Evolutionary conservation across 2,797 vertebrate species (phyloP), one percentile per base, ranked within the genome.

Genomic region (Ctenopoma kingsleyae): DNA sequence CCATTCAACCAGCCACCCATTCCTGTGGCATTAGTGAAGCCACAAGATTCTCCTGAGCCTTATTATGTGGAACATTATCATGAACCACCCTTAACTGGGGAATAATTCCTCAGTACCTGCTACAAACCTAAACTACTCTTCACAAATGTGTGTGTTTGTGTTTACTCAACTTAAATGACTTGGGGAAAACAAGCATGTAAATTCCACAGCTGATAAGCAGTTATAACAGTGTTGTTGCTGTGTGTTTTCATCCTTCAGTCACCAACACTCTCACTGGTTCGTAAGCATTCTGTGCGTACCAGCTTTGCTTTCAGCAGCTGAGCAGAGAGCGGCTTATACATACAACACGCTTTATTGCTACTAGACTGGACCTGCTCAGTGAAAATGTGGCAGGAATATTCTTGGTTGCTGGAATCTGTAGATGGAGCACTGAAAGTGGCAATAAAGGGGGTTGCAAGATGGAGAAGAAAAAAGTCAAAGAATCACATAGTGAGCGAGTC

Each of bases 181-280:
- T 8, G n/a, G 22, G 46, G 61, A 74, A 75, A 80, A 72, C 80
- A 82, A 67, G 71, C 62, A 78, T 71, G 71, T 81, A 85, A 85
- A 88, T 81, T 87, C 81, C 83, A 80, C 47, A 67, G 80, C 52
- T 81, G 85, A 86, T 84, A 67, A 81, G 87, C 48, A 57, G 66
- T 53, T 76, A 87, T 58, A 87, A 82, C 80, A 76, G 44, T 61
- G 67, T 41, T 63, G 65, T 53, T 67, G 61, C 54, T 48, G 49
- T 55, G 57, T 53, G 43, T 79, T 72, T 75, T 43, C 52, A 46
- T 57, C 36, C 66, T 38, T 57, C 36, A 15, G 70, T 49, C 69
- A 62, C 53, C 27, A 7, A 67, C 68, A 48, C 50, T 49, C 71
- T 64, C 75, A 41, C 46, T 43, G 70, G 55, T 62, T 72, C 72